Base-by-base conservation (phyloP, 1,140 invertebrate species). In the Mesaphorura yosii region DNA sequence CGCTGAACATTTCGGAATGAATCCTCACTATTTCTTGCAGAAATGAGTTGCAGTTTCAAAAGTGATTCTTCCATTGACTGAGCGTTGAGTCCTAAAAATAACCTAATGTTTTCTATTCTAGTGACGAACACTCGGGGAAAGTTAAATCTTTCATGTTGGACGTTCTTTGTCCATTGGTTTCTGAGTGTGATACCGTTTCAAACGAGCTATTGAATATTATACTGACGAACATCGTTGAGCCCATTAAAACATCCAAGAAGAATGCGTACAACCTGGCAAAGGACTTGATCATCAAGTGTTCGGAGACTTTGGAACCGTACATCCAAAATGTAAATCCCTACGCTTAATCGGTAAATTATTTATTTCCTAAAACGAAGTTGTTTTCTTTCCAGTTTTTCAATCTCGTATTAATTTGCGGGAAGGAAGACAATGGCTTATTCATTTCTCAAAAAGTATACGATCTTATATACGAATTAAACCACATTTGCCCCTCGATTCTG, bases 101-200 rank as follows among this genome's bases (percentile, higher is more conserved):
- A 46, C 20, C 20, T 7, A 12, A 19, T 17, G 6, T 14, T 6
- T 54, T 15, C 39, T 23, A 22, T 53, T 73, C 34, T 68, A 93
- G 89, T 73, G 90, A 94, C 66, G 89, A 94, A 68, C 93, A 97
- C 72, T 91, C 88, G 20, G 80, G 80, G 1, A 93, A 95, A 75
- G 91, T 97, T 41, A 95, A 92, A 67, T 89, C 83, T 48, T 95
- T 95, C 66, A 95, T 97, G 83, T 69, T 97, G 53, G 92, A 97
- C 70, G 88, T 97, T 22, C 75, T 97, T 42, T 85, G 83, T 66
- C 92, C 92, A 7, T 72, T 98, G 4, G 90, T 98, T 53, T 88
- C 85, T 7, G 93, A 98, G 71, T 90, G 90, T 20, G 93, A 98
- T 66, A 83, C 87, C 59, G 85, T 97, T 7, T 91, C 88, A 51